phyloP scores from a whole-genome alignment of 2,888 invertebrate genomes.

The Xestia rhomboidea region DNA sequence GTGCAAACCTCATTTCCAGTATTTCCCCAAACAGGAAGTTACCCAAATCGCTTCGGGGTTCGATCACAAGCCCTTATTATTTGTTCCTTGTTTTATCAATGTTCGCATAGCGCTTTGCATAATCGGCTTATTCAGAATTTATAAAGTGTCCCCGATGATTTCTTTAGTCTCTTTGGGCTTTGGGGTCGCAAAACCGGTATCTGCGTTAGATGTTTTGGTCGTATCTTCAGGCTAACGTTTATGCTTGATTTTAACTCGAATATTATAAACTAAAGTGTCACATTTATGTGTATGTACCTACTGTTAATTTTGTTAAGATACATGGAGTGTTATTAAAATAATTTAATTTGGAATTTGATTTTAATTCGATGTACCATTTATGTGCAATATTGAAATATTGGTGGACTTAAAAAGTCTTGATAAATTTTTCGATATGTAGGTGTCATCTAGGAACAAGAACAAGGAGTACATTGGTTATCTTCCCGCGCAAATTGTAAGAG shows the following conservation, averaged over 20 bases:
- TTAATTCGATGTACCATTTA: constrained; percentile 1
- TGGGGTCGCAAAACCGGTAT: constrained; percentile 75
- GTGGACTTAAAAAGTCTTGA: not conserved
- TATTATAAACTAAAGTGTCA: constrained; percentile 54
- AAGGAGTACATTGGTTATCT: constrained; percentile 31
- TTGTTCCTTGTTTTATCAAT: constrained; percentile 72
- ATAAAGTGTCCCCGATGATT: constrained; percentile 77
- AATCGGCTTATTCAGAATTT: constrained; percentile 81
- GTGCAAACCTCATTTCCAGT: constrained; percentile 56
- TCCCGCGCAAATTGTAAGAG: constrained; percentile 48
- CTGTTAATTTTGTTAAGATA: constrained; percentile 27
- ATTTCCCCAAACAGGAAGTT: constrained; percentile 57
- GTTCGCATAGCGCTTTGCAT: constrained; percentile 79
- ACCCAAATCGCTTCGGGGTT: constrained; percentile 53
- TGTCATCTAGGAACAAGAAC: constrained; percentile 1
- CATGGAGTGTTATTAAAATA: constrained; percentile 22
- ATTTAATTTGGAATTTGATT: constrained; percentile 33
- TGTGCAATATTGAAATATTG: not conserved
- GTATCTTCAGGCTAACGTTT: constrained; percentile 61
- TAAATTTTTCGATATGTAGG: not conserved
- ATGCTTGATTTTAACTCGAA: constrained; percentile 65
- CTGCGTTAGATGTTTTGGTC: constrained; percentile 68
- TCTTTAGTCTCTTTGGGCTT: constrained; percentile 69
- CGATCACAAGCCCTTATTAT: constrained; percentile 57
- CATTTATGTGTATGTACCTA: constrained; percentile 26